Evolutionary conservation across 2,113 vertebrate species (phyloP), one percentile per base, ranked within the genome.

Genomic region (Phalacrocorax pelagicus): DNA sequence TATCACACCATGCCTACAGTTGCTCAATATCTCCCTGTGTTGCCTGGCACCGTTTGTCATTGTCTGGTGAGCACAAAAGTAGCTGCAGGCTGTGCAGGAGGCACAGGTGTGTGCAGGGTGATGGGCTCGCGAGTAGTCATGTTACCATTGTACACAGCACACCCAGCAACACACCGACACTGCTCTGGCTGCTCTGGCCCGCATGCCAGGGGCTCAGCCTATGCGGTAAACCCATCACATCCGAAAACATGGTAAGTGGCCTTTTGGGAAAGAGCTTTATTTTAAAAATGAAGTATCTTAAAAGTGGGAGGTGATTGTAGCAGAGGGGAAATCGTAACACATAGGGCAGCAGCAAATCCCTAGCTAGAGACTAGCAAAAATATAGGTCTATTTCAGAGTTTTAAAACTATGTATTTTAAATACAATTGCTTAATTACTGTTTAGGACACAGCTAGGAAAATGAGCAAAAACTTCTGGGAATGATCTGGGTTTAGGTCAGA

Each of bases 91-190:
- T 74, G 21, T 17, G 59, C 29, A 52, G 74, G 72, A 62, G 70
- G 86, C 80, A 65, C 3, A 8, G 7, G 6, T 12, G 3, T 16
- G 49, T 32, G 26, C 38, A 67, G 30, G 55, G 51, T n/a, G 15
- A 40, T 8, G 38, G 70, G 52, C 69, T 27, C 89, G 74, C 85
- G 12, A 30, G 80, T 94, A 90, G 52, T 91, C 84, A 3, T 49
- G 26, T 98, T 96, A 86, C 95, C 22, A 32, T 51, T 12, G 61
- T 44, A 51, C 21, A 29, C 66, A 69, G 95, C 94, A 73, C n/a
- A 55, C 97, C 96, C 96, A 95, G 97, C 81, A 92, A 98, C 96
- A 30, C 57, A 29, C 89, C 65, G 19, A 42, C 54, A 61, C 29
- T 5, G 30, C 84, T 78, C 85, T 86, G 83, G 65, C 34, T 24